Conservation (phyloP, 30 jellyfish, hydroid and myxozoan genomes). For the Rhopilema esculentum region DNA sequence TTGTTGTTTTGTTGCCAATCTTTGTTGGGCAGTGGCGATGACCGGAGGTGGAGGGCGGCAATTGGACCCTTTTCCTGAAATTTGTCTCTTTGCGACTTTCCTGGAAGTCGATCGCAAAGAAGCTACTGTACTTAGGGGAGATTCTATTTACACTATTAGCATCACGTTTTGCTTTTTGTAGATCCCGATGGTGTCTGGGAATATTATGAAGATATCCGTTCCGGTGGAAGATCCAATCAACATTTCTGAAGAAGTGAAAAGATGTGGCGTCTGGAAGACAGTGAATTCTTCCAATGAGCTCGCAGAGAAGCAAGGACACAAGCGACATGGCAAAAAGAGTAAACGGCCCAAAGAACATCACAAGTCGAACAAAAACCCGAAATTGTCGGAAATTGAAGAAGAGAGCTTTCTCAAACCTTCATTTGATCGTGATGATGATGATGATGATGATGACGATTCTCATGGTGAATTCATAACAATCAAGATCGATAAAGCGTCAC, state of each 20-base stretch:
- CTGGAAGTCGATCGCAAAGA: no score
- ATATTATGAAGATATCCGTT: conserved; percentile 67
- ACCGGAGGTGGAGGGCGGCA: no score
- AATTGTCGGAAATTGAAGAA: conserved; percentile 69
- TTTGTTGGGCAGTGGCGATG: no score
- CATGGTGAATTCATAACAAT: conserved; percentile 63
- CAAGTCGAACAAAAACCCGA: conserved; percentile 26
- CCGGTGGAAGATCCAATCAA: conserved; percentile 75
- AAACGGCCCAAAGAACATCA: conserved; percentile 12
- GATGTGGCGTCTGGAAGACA: conserved; percentile 81
- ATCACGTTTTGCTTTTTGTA: background rate
- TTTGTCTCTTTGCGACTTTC: no score
- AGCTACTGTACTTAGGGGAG: no score
- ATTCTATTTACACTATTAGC: background rate
- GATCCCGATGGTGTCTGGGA: conserved; percentile 76
- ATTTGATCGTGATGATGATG: conserved; percentile 32
- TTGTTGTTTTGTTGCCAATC: no score
- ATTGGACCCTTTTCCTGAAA: no score
- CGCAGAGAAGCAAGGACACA: conserved; percentile 38
- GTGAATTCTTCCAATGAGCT: conserved; percentile 72
- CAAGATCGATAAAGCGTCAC: conserved; percentile 50
- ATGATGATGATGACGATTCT: conserved; percentile 28
- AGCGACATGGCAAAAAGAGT: conserved; percentile 17
- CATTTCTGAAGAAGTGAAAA: conserved; percentile 72
- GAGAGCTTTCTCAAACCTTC: conserved; percentile 42